Evolutionary conservation across 2,888 invertebrate species (phyloP).

Genomic region (Lasioglossum zephyrum): DNA sequence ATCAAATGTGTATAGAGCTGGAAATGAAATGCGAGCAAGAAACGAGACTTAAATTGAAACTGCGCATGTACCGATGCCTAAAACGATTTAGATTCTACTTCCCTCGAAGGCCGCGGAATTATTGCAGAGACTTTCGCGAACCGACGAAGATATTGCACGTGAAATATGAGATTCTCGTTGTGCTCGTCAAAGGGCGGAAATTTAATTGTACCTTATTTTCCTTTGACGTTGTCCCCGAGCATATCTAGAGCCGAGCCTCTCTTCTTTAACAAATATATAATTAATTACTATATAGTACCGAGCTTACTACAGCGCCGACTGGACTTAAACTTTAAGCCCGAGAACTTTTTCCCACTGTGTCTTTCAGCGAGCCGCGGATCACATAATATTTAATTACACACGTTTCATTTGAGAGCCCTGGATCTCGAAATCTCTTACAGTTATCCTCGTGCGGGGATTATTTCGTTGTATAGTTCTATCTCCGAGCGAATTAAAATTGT

Average conservation of each 20-base stretch:
- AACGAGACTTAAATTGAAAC: conserved; percentile 37
- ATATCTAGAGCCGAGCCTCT: background rate
- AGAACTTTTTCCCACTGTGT: background rate
- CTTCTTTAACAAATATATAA: background rate
- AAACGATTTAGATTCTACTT: background rate
- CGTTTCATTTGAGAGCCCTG: conserved; percentile 1
- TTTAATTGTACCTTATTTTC: conserved; percentile 39
- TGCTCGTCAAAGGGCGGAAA: background rate
- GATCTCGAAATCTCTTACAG: background rate
- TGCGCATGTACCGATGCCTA: background rate
- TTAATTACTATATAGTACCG: background rate
- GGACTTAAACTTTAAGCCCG: background rate
- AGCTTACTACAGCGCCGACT: background rate
- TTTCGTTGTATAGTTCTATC: background rate
- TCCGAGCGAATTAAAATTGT: background rate
- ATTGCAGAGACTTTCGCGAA: background rate
- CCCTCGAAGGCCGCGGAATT: background rate
- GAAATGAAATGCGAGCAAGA: conserved; percentile 12
- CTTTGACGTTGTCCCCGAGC: background rate
- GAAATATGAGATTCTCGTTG: background rate
- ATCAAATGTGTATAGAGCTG: conserved; percentile 10
- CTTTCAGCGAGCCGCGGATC: background rate
- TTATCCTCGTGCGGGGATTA: background rate
- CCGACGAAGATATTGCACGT: background rate
- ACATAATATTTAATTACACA: conserved; percentile 15